Conservation (phyloP, 1,140 invertebrate genomes). For the Leptoteleia sp. region DNA sequence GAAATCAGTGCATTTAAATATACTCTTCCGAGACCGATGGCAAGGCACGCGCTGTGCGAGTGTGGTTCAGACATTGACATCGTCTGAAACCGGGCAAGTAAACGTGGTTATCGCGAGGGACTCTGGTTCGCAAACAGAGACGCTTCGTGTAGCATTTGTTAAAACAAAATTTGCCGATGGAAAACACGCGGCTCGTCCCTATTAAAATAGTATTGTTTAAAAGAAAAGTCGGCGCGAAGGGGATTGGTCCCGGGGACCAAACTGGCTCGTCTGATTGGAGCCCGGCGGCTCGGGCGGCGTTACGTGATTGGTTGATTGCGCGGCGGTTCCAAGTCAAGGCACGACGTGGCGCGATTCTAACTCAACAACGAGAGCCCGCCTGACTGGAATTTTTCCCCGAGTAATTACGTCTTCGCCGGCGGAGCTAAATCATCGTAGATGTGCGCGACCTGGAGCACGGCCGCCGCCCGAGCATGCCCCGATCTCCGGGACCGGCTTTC, state of each 20-base stretch:
- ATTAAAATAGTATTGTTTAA: conserved; percentile 13
- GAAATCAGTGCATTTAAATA: conserved; percentile 9
- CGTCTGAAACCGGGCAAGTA: neutral
- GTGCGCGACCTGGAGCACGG: conserved; percentile 48
- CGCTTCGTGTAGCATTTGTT: conserved; percentile 33
- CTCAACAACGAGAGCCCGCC: conserved; percentile 65
- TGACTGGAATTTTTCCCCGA: conserved; percentile 77
- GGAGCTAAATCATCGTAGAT: conserved; percentile 72
- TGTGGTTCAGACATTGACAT: neutral
- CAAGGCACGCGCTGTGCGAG: conserved; percentile 2
- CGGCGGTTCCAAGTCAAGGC: conserved; percentile 65
- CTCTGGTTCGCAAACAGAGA: conserved; percentile 20
- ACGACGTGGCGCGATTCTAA: conserved; percentile 67
- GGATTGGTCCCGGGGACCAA: conserved; percentile 9
- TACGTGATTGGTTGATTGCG: conserved; percentile 72
- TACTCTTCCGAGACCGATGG: conserved; percentile 3
- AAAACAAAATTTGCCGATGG: conserved; percentile 15
- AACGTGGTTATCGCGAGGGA: conserved; percentile 30
- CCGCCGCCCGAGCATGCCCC: conserved; percentile 15
- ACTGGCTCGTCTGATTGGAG: conserved; percentile 15
- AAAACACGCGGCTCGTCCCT: neutral
- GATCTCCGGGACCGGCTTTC: conserved; percentile 45
- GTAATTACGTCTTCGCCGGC: conserved; percentile 74
- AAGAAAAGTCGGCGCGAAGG: conserved; percentile 4
- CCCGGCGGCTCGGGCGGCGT: conserved; percentile 7